Percentiles rank a stretch among this genome's conserved stretches.
Conservation (phyloP, 2,113 vertebrate genomes). For the Rhizomys pruinosus region DNA sequence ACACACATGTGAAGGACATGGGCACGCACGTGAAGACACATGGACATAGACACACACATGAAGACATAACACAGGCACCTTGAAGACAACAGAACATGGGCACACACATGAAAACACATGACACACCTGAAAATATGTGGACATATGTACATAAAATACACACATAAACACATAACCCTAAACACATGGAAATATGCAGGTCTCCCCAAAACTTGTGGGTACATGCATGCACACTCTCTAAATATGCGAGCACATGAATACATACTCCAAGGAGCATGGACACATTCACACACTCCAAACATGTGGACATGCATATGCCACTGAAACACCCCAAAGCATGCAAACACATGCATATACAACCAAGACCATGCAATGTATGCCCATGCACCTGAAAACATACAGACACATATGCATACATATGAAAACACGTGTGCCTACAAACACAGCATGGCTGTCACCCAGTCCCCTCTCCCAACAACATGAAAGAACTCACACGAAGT, state of each 20-base stretch:
- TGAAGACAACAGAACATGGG: background rate
- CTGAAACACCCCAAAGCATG: too few species aligned
- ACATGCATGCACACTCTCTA: background rate
- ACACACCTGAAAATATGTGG: background rate
- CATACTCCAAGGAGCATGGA: background rate
- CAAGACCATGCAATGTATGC: background rate
- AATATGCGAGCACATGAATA: background rate
- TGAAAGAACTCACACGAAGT: background rate
- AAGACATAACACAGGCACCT: background rate
- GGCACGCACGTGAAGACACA: background rate
- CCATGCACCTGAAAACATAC: background rate
- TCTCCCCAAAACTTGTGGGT: background rate
- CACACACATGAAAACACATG: background rate
- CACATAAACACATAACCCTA: background rate
- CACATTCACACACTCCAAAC: background rate
- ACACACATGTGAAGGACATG: background rate
- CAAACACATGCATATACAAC: too few species aligned
- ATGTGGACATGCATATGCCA: background rate
- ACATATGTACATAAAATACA: background rate
- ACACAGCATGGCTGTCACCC: rapidly evolving
- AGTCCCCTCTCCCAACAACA: background rate
- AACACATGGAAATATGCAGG: background rate
- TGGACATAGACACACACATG: background rate
- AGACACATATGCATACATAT: background rate
- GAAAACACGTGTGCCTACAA: background rate